Conservation (phyloP, 2,797 vertebrate genomes). For the Xenops minutus region DNA sequence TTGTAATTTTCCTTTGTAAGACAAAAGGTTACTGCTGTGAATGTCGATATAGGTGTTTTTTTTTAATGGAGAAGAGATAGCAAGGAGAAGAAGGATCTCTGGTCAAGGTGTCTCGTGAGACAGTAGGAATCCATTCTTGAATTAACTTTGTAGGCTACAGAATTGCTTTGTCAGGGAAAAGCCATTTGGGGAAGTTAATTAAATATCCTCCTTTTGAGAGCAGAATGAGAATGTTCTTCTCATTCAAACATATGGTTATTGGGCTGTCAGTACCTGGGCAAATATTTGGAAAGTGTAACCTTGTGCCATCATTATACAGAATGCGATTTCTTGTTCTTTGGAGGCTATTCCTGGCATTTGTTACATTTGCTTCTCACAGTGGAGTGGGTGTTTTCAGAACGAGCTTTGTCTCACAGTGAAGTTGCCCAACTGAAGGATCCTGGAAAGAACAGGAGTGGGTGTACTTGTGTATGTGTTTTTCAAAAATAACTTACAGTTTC, state of each 20-base stretch:
- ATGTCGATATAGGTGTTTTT: not conserved
- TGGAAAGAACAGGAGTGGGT: not conserved
- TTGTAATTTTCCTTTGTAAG: not conserved
- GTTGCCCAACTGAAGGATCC: not conserved
- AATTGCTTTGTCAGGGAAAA: constrained; percentile 56
- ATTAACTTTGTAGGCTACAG: constrained; percentile 40
- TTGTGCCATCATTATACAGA: not conserved
- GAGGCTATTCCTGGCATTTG: not conserved
- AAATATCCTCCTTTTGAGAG: constrained; percentile 4
- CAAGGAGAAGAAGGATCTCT: not conserved
- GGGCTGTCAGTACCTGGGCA: not conserved
- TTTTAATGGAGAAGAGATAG: not conserved
- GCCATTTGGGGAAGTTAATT: constrained; percentile 53
- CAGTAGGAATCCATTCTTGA: constrained; percentile 30
- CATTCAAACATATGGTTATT: not conserved
- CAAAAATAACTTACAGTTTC: not conserved
- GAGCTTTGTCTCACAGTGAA: not conserved
- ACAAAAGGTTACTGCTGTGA: not conserved
- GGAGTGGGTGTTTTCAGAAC: not conserved
- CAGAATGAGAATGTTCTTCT: constrained; percentile 16
- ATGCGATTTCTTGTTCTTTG: not conserved
- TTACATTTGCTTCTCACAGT: not conserved
- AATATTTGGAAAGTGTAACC: not conserved
- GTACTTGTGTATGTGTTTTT: not conserved
- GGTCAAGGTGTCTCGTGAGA: constrained; percentile 9